Evolutionary conservation across 2,113 vertebrate genomes (phyloP).

Genomic region (Pterocles gutturalis): DNA sequence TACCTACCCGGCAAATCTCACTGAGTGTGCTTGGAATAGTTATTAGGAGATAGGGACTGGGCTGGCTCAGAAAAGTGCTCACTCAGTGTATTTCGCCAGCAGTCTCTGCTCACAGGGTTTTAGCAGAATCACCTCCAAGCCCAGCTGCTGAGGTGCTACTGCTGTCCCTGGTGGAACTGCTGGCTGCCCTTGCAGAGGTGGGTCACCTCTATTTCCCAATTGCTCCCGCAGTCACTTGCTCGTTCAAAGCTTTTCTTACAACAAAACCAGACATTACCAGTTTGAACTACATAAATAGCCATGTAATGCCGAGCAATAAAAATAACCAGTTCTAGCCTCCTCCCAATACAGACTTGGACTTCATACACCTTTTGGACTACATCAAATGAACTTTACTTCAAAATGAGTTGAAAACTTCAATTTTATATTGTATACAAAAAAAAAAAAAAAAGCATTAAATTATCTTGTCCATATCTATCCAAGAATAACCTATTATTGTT

Average conservation of each 20-base stretch:
- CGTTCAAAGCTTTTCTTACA: not conserved
- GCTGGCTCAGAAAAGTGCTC: not conserved
- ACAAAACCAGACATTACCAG: not conserved
- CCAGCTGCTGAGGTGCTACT: not conserved
- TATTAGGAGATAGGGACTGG: not conserved
- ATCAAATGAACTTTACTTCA: not conserved
- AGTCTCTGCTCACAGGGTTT: not conserved
- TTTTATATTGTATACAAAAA: not conserved
- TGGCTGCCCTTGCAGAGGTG: not conserved
- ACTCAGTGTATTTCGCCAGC: not conserved
- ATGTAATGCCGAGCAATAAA: not conserved
- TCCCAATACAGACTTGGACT: not conserved
- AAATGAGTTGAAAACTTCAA: not conserved
- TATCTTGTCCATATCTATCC: not conserved
- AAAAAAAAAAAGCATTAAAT: not conserved
- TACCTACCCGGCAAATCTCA: not conserved
- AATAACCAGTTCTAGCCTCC: not conserved
- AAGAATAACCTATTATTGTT: not conserved
- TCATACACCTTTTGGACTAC: not conserved
- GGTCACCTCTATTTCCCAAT: not conserved
- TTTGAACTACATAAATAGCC: not conserved
- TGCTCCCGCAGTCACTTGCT: fast-evolving
- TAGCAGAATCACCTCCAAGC: not conserved
- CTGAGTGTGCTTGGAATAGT: not conserved
- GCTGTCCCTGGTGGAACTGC: not conserved